A percentile compares a stretch with the other conserved stretches of the same genome.
Evolutionary conservation across 2,888 invertebrate species (phyloP).

Genomic region (Chymomyza procnemis): DNA sequence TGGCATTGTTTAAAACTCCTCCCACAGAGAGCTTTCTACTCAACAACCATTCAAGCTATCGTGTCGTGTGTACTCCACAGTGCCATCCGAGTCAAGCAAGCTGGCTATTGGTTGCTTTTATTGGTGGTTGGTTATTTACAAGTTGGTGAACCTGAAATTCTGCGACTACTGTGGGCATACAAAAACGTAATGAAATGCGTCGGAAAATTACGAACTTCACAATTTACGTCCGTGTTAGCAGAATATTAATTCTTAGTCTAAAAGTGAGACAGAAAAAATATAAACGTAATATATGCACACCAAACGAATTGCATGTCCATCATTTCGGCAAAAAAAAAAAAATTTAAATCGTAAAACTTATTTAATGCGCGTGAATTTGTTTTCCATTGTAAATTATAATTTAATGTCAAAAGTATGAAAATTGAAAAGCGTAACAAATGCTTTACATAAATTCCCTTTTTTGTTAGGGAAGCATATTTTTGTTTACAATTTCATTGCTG

Average conservation of each 20-base stretch:
- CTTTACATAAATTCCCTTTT: slow-evolving; percentile 60
- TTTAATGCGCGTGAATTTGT: neutral
- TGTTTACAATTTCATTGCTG: slow-evolving; percentile 43
- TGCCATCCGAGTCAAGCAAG: neutral
- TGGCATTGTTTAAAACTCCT: neutral
- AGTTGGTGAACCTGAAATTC: neutral
- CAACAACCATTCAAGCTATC: neutral
- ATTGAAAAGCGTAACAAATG: slow-evolving; percentile 42
- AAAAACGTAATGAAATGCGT: neutral
- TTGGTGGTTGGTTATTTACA: neutral
- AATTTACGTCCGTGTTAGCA: neutral
- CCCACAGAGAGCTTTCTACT: neutral
- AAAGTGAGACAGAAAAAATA: neutral
- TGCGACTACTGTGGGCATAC: neutral
- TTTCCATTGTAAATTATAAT: neutral
- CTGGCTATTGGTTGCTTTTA: neutral
- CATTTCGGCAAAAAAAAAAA: neutral
- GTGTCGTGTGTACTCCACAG: neutral
- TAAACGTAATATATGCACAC: neutral
- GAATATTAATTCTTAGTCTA: neutral
- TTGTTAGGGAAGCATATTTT: slow-evolving; percentile 45
- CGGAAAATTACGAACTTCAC: too few species aligned
- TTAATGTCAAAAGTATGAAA: neutral
- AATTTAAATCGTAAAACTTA: neutral
- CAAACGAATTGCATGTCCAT: neutral